Evolutionary conservation across 2,888 invertebrate species (phyloP), one percentile per base, ranked within the genome.

Genomic region (Agonum fuliginosum): DNA sequence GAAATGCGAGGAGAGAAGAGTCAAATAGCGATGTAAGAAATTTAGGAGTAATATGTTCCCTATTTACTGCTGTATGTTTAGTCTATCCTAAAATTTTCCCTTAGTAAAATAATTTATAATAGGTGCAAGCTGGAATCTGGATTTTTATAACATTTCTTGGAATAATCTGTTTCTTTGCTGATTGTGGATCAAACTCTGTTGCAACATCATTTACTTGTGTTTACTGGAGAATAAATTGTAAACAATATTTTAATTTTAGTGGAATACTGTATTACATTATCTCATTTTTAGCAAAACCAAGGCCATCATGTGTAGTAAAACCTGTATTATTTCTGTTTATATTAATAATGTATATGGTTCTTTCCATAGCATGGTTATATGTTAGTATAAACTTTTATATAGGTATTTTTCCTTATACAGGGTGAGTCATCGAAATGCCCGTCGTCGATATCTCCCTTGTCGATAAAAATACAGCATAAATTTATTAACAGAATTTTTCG

Each of bases 41-140:
- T n/a, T 4, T 54, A n/a, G 54, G 54, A 20, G n/a, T 54, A 12
- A 54, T 54, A 24, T 54, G 54, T 54, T 22, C 22, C 12, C 12
- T 2, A 1, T 54, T 54, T n/a, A 12, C 24, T 4, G 22, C 12
- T 3, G 54, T 54, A 54, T 10, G 24, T 24, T 22, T 22, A 54
- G 12, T 54, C 1, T 22, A 4, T 24, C 1, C 24, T 20, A 22
- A 12, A 54, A 24, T 2, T 22, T 12, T 54, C 22, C 24, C 12
- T 24, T 20, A 22, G 12, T n/a, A 20, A 20, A 10, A 6, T 54
- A 12, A 12, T 27, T 62, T 30, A 12, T 30, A 5, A 3, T 8
- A 62, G 58, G 14, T 62, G 2, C 58, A 62, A 62, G 58, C 58
- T 14, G 17, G 27, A 17, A 30, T 62, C 30, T 17, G 27, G 27